phyloP scores from a whole-genome alignment of 23 tunicate species.

The Phallusia fumigata region DNA sequence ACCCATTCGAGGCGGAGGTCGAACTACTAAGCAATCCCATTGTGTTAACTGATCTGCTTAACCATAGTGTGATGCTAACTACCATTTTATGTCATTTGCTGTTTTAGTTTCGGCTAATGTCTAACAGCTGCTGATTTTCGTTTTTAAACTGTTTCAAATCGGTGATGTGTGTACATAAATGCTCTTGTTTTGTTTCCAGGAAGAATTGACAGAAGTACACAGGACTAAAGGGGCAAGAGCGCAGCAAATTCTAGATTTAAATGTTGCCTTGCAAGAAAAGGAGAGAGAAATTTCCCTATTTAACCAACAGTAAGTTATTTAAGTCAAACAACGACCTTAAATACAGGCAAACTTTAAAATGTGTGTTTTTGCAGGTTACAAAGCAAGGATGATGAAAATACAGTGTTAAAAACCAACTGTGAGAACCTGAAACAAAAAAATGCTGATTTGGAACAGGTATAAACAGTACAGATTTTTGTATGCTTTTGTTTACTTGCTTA shows the following conservation, averaged over 20 bases:
- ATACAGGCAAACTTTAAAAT: no score
- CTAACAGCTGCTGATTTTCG: no score
- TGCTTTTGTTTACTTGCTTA: no score
- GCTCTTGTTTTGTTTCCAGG: constrained; percentile 25
- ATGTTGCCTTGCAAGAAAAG: constrained; percentile 80
- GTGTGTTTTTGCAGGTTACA: neutral
- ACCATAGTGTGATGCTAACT: no score
- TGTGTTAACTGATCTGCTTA: no score
- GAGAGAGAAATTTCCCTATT: constrained; percentile 38
- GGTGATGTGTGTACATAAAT: neutral
- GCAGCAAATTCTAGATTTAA: constrained; percentile 81
- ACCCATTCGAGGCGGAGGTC: no score
- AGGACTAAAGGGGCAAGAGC: constrained; percentile 81
- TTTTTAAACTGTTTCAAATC: no score
- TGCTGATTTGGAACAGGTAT: constrained; percentile 29
- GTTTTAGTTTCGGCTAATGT: no score
- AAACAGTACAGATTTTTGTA: no score
- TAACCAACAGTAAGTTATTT: neutral
- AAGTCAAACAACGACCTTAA: no score
- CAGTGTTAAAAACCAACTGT: neutral
- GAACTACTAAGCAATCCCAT: no score
- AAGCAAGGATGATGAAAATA: neutral
- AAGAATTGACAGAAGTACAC: constrained; percentile 84
- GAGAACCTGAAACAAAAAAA: constrained; percentile 20
- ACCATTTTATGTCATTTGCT: no score